Conservation (phyloP, 2,888 invertebrate species). For the Drosophila demipolita region DNA sequence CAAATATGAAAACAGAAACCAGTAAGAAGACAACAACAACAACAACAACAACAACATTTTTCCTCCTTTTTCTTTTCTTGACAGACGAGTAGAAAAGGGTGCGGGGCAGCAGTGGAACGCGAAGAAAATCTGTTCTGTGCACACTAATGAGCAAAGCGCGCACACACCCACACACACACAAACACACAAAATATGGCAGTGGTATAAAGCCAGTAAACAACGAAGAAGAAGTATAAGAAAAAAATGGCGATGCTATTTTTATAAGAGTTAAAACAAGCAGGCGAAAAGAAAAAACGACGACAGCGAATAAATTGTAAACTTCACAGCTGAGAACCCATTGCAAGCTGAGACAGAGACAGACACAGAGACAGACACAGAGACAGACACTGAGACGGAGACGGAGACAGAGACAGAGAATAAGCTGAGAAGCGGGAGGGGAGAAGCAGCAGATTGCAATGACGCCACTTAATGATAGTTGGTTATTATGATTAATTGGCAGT, state of each 20-base stretch:
- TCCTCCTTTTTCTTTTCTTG: background rate
- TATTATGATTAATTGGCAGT: conserved; percentile 62
- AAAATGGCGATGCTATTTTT: conserved; percentile 17
- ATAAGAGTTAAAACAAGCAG: conserved; percentile 40
- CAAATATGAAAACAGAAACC: conserved; percentile 7
- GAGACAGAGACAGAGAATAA: conserved; percentile 12
- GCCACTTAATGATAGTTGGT: conserved; percentile 60
- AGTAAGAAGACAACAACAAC: conserved; percentile 13
- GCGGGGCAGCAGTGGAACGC: background rate
- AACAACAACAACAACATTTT: conserved; percentile 32
- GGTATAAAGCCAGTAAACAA: background rate
- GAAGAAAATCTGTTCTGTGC: conserved; percentile 3
- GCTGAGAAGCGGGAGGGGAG: background rate
- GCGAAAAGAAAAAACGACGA: conserved; percentile 33
- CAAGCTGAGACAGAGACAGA: background rate
- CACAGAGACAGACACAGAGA: background rate
- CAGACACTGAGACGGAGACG: background rate
- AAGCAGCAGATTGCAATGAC: conserved; percentile 52
- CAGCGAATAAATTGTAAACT: conserved; percentile 51
- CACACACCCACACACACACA: background rate
- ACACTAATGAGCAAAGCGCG: conserved; percentile 35
- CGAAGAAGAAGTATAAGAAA: background rate
- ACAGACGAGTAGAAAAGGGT: background rate
- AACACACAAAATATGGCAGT: background rate
- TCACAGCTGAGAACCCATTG: conserved; percentile 24